Conservation (phyloP, 2,113 vertebrate genomes). For the Erinaceus europaeus region DNA sequence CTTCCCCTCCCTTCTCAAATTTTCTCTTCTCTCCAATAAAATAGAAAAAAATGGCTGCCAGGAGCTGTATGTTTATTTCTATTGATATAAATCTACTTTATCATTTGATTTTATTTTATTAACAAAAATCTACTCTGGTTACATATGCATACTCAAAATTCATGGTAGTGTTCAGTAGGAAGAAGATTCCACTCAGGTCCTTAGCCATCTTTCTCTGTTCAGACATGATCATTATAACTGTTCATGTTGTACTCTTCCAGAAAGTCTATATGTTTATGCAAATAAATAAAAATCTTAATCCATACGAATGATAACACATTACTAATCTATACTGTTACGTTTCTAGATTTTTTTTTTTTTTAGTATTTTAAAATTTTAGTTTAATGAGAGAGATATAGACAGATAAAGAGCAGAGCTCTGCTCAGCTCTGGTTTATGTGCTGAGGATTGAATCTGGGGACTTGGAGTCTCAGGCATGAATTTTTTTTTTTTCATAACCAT, state of each 20-base stretch:
- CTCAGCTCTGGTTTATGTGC: too few relatives aligned
- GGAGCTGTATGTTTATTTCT: background rate
- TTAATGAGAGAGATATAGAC: too few relatives aligned
- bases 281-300: background rate
- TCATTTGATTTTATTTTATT: background rate
- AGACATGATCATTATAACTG: background rate
- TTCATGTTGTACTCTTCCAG: background rate
- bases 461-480: too few relatives aligned
- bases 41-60: background rate
- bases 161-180: background rate
- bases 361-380: too few relatives aligned
- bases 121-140: background rate
- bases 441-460: too few relatives aligned
- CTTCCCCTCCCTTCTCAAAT: too few relatives aligned
- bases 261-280: background rate
- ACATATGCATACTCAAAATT: background rate
- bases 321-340: background rate
- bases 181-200: background rate
- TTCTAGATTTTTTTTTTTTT: background rate
- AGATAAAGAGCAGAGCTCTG: too few relatives aligned
- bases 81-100: background rate
- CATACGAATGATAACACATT: background rate
- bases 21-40: too few relatives aligned
- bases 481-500: too few relatives aligned
- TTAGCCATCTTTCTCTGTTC: background rate